Percentiles rank a stretch among this genome's conserved stretches.
Evolutionary conservation across 2,113 vertebrate genomes (phyloP).

Genomic region (Ptilorrhoa leucosticta): DNA sequence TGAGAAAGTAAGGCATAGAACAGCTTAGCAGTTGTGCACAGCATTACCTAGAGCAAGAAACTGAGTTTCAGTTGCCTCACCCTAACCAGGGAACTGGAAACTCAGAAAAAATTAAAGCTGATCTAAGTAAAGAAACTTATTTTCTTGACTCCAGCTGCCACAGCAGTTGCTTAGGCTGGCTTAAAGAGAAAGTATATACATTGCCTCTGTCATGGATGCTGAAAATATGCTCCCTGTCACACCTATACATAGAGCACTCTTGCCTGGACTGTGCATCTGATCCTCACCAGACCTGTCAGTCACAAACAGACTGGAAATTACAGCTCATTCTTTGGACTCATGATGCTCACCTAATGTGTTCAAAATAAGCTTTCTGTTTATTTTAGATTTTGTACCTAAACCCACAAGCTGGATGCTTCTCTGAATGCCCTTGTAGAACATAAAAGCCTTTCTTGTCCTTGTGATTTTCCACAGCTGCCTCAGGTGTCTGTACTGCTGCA

Average conservation of each 20-base stretch:
- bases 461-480: slow-evolving; percentile 4
- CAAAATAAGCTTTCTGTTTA: neutral
- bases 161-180: neutral
- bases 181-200: neutral
- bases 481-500: neutral
- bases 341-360: neutral
- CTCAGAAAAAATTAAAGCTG: neutral
- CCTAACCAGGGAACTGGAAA: neutral
- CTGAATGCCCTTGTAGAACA: neutral
- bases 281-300: neutral
- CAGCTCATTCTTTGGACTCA: neutral
- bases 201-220: neutral
- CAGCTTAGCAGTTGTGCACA: neutral
- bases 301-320: neutral
- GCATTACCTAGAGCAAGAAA: neutral
- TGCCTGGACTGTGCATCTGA: neutral
- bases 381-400: neutral
- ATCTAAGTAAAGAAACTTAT: neutral
- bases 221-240: neutral
- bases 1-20: neutral
- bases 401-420: neutral
- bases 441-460: slow-evolving; percentile 1
- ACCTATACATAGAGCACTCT: neutral
- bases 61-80: neutral
- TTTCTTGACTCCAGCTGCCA: neutral